Percentiles rank a stretch among this genome's conserved stretches.
phyloP scores from a whole-genome alignment of 2,888 invertebrate species.

The Lamellibrachia columna region DNA sequence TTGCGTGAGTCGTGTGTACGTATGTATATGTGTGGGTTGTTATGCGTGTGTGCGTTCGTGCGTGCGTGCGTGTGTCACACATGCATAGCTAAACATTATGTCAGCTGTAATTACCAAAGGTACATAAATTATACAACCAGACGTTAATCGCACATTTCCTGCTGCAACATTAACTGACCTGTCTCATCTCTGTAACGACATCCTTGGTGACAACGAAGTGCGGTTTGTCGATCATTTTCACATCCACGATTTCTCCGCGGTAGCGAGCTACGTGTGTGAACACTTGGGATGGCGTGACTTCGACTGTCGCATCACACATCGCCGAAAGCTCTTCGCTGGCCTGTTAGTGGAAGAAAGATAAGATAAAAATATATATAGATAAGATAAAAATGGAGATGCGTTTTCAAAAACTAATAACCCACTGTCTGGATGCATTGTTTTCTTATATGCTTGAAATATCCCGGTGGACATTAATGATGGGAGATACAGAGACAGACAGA shows the following conservation, averaged over 20 bases:
- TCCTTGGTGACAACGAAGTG: conserved; percentile 34
- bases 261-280: conserved; percentile 35
- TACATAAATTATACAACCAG: not conserved
- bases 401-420: not conserved
- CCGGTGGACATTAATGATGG: no score
- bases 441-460: no score
- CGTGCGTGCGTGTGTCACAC: not conserved
- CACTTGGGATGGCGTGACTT: not conserved
- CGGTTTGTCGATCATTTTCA: conserved; percentile 36
- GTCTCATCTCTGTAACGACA: conserved; percentile 38
- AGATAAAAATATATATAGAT: not conserved
- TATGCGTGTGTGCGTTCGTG: not conserved
- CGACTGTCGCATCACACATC: not conserved
- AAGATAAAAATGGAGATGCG: not conserved
- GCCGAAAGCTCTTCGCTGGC: not conserved
- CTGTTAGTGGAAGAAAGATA: not conserved
- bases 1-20: not conserved
- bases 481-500: no score
- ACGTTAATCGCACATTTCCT: not conserved
- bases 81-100: no score
- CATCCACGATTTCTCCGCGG: conserved; percentile 37
- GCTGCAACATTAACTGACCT: conserved; percentile 33
- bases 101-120: no score
- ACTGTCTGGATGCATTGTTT: no score
- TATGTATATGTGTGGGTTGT: not conserved